Base-by-base conservation (phyloP, 2,888 invertebrate species). In the Zygothrica quintamaculata region DNA sequence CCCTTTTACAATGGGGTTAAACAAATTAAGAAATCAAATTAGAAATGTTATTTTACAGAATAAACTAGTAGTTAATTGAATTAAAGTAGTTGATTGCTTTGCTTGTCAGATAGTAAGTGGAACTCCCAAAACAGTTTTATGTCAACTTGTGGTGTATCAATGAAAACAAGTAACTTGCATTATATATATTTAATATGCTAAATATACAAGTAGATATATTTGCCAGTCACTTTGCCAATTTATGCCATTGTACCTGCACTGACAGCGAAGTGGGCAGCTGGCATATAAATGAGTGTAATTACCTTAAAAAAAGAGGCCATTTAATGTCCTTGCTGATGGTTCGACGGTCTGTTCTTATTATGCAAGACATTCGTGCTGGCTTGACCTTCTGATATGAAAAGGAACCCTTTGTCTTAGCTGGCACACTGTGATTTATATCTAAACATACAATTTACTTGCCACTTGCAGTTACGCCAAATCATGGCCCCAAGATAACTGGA, bases 401-500 rank as follows among this genome's bases (percentile, higher is more conserved):
- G 18, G n/a, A n/a, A n/a, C n/a, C n/a, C n/a, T n/a, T n/a, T n/a
- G n/a, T n/a, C n/a, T n/a, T n/a, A n/a, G n/a, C n/a, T n/a, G n/a
- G n/a, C n/a, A n/a, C n/a, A n/a, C n/a, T n/a, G n/a, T 3, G 18
- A 22, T 22, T 22, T 11, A 16, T 31, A 36, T 13, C 8, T 52
- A 18, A 52, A 33, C 52, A 15, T 22, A 22, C 2, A 22, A 3
- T 22, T 22, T 5, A 22, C 5, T 22, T n/a, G n/a, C 5, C 13
- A 55, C 66, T 89, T 91, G 2, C 92, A 97, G 96, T 95, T 44
- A 92, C 96, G 66, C 96, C 96, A 11, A 94, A 94, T 77, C 94
- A 94, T 82, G 96, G 95, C 1, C 97, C 97, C 0, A 93, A 94
- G 74, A 96, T 97, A 89, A 93, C 93, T 1, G 96, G 96, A 7